Evolutionary conservation across 2,797 vertebrate genomes (phyloP).

Genomic region (Sphenodon punctatus): DNA sequence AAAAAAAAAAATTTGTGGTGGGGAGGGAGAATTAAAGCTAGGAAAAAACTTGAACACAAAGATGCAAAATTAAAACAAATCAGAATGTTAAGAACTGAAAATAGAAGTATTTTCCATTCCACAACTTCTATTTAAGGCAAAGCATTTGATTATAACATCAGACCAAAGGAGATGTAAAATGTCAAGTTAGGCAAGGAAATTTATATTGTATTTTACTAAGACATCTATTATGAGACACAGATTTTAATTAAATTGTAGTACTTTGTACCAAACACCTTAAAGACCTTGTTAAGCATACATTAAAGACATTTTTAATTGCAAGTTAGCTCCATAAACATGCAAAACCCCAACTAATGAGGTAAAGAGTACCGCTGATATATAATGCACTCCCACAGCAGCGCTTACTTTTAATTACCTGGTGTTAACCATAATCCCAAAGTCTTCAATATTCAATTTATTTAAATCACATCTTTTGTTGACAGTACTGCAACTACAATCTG

Average conservation of each 20-base stretch:
- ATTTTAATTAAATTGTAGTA: slow-evolving; percentile 73
- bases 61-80: background rate
- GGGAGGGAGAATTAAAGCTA: background rate
- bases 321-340: slow-evolving; percentile 79
- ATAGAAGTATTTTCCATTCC: background rate
- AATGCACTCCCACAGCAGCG: slow-evolving; percentile 78
- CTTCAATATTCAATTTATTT: slow-evolving; percentile 81
- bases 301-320: slow-evolving; percentile 78
- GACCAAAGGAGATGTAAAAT: slow-evolving; percentile 25
- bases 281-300: slow-evolving; percentile 71
- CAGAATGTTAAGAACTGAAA: background rate
- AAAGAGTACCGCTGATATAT: slow-evolving; percentile 79
- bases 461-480: slow-evolving; percentile 80
- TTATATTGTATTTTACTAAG: slow-evolving; percentile 50
- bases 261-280: slow-evolving; percentile 74
- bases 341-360: slow-evolving; percentile 79
- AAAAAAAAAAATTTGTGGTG: too few relatives aligned
- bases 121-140: background rate
- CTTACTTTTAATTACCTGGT: slow-evolving; percentile 84
- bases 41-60: background rate
- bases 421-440: slow-evolving; percentile 78
- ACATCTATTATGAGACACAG: slow-evolving; percentile 63
- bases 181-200: slow-evolving; percentile 45
- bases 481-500: slow-evolving; percentile 65
- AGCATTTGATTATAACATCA: background rate